Percentiles rank a stretch among this genome's conserved stretches.
Evolutionary conservation across 2,797 vertebrate species (phyloP).

Genomic region (Malacoctenus gilli): DNA sequence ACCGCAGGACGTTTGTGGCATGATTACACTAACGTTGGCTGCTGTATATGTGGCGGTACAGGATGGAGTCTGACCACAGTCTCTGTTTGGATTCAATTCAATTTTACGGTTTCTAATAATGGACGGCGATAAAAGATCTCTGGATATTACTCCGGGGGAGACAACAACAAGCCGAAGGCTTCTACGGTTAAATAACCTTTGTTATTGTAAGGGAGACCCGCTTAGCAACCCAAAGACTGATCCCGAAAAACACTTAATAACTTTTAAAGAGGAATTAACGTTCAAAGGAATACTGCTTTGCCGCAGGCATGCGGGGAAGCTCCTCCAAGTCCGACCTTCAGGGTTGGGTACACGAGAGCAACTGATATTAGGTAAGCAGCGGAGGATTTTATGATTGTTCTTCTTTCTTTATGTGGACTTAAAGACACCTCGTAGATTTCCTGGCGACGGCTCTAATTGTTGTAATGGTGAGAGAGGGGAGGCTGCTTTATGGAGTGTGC

Average conservation of each 20-base stretch:
- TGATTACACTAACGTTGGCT: no score
- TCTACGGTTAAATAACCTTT: constrained; percentile 39
- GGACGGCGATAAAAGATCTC: constrained; percentile 16
- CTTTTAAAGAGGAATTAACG: constrained; percentile 38
- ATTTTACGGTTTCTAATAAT: constrained; percentile 25
- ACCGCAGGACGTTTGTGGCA: no score
- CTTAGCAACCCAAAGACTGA: constrained; percentile 17
- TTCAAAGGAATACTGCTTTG: constrained; percentile 30
- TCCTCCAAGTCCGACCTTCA: constrained; percentile 48
- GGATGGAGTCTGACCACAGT: not conserved
- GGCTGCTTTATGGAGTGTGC: constrained; percentile 64
- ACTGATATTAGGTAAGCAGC: constrained; percentile 40
- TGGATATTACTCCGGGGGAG: constrained; percentile 7
- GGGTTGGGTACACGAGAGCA: constrained; percentile 25
- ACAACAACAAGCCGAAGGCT: constrained; percentile 37
- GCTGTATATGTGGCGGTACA: not conserved
- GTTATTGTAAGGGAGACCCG: constrained; percentile 26
- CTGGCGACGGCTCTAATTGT: constrained; percentile 52
- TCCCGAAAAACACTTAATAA: constrained; percentile 39
- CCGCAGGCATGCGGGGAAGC: constrained; percentile 13
- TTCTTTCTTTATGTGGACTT: constrained; percentile 56
- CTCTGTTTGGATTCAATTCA: constrained; percentile 16
- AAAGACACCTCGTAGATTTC: constrained; percentile 62
- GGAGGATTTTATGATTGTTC: constrained; percentile 53
- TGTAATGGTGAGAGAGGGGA: constrained; percentile 46